phyloP scores from a whole-genome alignment of 2,113 vertebrate genomes.

The Protomyctophum bolini region DNA sequence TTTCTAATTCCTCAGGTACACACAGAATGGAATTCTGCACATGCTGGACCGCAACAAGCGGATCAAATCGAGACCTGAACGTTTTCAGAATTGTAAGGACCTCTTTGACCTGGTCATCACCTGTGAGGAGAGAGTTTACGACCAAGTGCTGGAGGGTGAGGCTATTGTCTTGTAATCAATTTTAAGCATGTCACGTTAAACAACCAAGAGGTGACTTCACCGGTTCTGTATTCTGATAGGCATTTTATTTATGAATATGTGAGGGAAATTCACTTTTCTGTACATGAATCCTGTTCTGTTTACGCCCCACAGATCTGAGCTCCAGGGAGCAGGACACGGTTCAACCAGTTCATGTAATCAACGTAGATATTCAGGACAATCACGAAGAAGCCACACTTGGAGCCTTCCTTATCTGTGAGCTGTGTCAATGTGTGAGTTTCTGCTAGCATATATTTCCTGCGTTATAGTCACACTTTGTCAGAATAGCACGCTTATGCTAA shows the following conservation, averaged over 20 bases:
- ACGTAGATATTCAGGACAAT: constrained; percentile 99
- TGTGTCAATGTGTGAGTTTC: constrained; percentile 97
- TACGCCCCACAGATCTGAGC: constrained; percentile 74
- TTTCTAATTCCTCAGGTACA: constrained; percentile 84
- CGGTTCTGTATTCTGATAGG: not conserved
- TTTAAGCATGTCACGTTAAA: not conserved
- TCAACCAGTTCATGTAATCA: constrained; percentile 96
- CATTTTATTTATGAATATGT: not conserved
- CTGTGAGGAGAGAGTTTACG: constrained; percentile 97
- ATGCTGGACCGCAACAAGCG: constrained; percentile 99
- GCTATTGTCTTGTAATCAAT: not conserved
- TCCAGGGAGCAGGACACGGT: constrained; percentile 96
- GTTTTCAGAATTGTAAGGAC: constrained; percentile 97
- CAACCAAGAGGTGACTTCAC: not conserved
- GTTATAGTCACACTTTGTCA: not conserved
- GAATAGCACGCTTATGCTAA: not conserved
- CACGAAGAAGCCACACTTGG: constrained; percentile 97
- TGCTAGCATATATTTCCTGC: not conserved
- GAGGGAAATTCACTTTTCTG: not conserved
- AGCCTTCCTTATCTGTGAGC: constrained; percentile 97
- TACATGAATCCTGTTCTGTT: not conserved
- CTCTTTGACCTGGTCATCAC: constrained; percentile 97
- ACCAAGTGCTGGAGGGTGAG: constrained; percentile 99
- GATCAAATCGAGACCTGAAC: constrained; percentile 94
- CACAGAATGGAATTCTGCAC: constrained; percentile 98